Evolutionary conservation across 2,888 invertebrate species (phyloP), one percentile per base, ranked within the genome.

Genomic region (Ormyrus rosae): DNA sequence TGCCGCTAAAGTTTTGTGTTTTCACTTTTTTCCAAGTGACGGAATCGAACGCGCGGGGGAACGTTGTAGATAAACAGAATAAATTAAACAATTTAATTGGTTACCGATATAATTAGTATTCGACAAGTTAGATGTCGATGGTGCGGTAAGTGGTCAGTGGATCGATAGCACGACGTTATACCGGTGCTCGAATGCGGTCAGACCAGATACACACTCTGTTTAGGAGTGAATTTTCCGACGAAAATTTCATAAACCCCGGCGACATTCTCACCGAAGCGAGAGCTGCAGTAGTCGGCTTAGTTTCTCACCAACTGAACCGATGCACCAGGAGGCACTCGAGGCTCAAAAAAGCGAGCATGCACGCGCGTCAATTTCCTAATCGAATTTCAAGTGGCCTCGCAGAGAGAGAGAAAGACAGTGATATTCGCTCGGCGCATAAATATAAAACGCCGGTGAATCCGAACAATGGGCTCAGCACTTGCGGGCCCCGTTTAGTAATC

Each of bases 401-500:
- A 4, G 34, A 34, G 34, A 34, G 3, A 0, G 4, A 2, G 70
- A 6, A 65, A 55, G 9, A 73, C 63, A 77, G 56, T 13, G 77
- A 74, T 61, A 67, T 53, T 13, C 65, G 76, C 34, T 60, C 63
- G 65, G 68, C 53, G 56, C 9, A 10, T 72, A 69, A 45, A 72
- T 13, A 68, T 60, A 68, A 61, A 34, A 5, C 48, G 2, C 45
- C 51, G 55, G 56, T 56, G 71, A 65, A 60, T 71, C 19, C 71
- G 78, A 71, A 78, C 72, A 78, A 72, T 72, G 72, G 46, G 7
- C 13, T 34, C 46, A 13, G 77, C 77, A 48, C 77, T 64, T n/a
- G 34, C 34, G 19, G 65, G 61, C 84, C 84, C 86, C 85, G 86
- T 87, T 86, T 87, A 90, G 89, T 90, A 90, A 90, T 90, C 88